Percentiles rank a stretch among this genome's conserved stretches.
These are phyloP conservation scores for Glaucopsyche alexis DNA, from an alignment of 2,888 invertebrate genomes.

Conservation along the genomic window DNA sequence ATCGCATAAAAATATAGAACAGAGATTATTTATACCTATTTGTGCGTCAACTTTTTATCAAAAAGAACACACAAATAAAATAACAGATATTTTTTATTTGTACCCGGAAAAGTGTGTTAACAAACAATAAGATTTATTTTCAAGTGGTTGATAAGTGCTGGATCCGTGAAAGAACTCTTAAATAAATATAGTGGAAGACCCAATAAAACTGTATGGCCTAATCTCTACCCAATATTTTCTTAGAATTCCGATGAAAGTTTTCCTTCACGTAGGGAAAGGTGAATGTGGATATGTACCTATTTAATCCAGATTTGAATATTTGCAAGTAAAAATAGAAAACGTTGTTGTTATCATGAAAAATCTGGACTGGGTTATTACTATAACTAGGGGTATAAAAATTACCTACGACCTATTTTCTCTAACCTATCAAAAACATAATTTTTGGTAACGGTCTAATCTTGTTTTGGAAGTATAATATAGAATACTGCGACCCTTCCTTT, in stretches of 20 bases:
- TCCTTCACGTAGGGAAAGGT: conserved; percentile 51
- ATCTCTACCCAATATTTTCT: conserved; percentile 79
- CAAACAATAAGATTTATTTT: conserved; percentile 76
- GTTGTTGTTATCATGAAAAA: no score
- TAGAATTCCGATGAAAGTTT: conserved; percentile 70
- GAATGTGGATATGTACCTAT: conserved; percentile 49
- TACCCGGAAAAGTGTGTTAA: conserved; percentile 67
- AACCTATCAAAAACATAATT: no score
- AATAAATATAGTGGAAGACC: conserved; percentile 75
- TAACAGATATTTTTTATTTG: neutral
- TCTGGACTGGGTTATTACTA: no score
- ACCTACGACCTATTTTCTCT: no score
- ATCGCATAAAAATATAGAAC: no score
- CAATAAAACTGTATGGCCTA: conserved; percentile 79
- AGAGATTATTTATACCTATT: no score
- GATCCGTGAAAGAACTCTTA: conserved; percentile 60
- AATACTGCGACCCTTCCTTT: no score
- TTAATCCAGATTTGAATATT: no score
- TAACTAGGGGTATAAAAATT: no score
- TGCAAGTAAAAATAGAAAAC: no score
- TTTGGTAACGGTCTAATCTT: no score
- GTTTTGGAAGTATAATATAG: no score
- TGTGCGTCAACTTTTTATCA: neutral
- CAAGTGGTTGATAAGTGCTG: conserved; percentile 68
- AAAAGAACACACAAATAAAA: neutral